Percentiles rank a stretch among this genome's conserved stretches.
Evolutionary conservation across 2,888 invertebrate species (phyloP).

Genomic region (Monoplex corrugatus): DNA sequence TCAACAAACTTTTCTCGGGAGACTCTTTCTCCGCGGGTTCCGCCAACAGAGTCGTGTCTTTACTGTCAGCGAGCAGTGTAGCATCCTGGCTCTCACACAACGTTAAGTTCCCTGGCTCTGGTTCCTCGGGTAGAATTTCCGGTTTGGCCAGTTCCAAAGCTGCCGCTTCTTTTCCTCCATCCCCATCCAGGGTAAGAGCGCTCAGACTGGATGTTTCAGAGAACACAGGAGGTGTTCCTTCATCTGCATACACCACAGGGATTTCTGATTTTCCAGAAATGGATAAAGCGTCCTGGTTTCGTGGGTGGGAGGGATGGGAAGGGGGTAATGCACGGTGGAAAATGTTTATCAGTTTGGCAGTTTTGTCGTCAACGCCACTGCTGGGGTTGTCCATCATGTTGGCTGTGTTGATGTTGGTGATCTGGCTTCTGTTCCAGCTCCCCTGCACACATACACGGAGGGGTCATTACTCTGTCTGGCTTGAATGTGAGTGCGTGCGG

Average conservation of each 20-base stretch:
- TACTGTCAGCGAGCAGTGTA: neutral
- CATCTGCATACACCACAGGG: slow-evolving; percentile 69
- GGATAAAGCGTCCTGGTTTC: neutral
- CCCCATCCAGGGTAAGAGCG: slow-evolving; percentile 86
- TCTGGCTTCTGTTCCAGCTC: neutral
- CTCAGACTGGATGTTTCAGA: slow-evolving; percentile 91
- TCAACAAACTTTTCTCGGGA: neutral
- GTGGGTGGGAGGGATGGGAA: neutral
- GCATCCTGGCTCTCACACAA: slow-evolving; percentile 33
- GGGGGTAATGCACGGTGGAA: neutral
- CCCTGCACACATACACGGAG: neutral
- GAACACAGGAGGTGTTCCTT: slow-evolving; percentile 92
- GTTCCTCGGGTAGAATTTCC: slow-evolving; percentile 22
- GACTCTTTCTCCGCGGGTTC: too few relatives aligned
- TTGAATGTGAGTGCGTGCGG: too few relatives aligned
- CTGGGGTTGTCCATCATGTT: neutral
- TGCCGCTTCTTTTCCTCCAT: slow-evolving; percentile 45
- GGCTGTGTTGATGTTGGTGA: neutral
- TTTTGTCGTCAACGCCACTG: too few relatives aligned
- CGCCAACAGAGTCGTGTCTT: slow-evolving; percentile 16
- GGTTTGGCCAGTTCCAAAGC: neutral
- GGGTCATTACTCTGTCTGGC: too few relatives aligned
- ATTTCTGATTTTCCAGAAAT: slow-evolving; percentile 51
- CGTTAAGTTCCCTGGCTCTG: slow-evolving; percentile 43
- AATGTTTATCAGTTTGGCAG: slow-evolving; percentile 24